Percentiles rank a stretch among this genome's conserved stretches.
phyloP scores from a whole-genome alignment of 2,888 invertebrate species.

The Aricia artaxerxes region DNA sequence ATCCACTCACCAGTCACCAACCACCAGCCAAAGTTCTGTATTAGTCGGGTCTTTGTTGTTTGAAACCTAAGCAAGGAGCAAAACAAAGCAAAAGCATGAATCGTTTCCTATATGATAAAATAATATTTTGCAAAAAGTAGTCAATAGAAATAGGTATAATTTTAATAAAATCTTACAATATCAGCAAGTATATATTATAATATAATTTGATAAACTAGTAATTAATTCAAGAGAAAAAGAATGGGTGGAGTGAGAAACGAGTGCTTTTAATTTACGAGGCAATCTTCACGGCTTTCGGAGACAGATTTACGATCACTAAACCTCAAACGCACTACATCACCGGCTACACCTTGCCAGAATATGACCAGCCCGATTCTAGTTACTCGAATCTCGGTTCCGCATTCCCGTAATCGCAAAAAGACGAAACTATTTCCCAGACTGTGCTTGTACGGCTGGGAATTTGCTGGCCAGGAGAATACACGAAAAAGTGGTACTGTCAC shows the following conservation, averaged over 20 bases:
- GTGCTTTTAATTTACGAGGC: constrained; percentile 40
- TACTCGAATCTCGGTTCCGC: no score
- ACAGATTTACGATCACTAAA: constrained; percentile 65
- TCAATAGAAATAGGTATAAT: background rate
- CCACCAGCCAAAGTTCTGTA: no score
- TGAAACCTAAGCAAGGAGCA: background rate
- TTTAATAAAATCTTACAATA: background rate
- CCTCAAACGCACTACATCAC: constrained; percentile 54
- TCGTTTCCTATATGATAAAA: no score
- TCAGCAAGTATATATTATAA: background rate
- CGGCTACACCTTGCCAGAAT: constrained; percentile 40
- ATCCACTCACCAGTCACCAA: no score
- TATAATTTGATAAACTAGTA: background rate
- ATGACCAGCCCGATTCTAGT: constrained; percentile 14
- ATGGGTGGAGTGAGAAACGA: constrained; percentile 34
- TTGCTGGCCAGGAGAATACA: no score
- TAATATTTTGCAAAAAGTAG: background rate
- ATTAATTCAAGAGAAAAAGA: constrained; percentile 25
- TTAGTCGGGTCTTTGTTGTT: background rate
- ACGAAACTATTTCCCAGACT: no score
- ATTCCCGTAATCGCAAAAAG: no score
- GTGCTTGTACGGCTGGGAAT: no score
- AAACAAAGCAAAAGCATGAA: no score
- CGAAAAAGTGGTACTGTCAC: no score
- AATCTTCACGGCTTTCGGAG: constrained; percentile 43